Evolutionary conservation across 2,113 vertebrate genomes (phyloP).

Genomic region (Salvelinus fontinalis): DNA sequence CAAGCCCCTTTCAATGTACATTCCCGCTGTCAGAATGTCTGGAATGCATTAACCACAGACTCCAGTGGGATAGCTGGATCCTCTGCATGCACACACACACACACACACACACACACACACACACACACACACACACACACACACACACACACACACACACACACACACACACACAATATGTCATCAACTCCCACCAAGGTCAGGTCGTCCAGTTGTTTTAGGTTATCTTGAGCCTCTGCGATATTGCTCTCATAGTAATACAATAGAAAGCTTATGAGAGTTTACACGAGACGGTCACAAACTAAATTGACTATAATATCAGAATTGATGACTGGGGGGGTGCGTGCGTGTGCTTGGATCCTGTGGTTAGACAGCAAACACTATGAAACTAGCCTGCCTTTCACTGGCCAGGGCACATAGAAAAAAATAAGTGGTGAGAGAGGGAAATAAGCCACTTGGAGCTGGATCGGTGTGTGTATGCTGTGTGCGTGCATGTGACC

Average conservation of each 20-base stretch:
- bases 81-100: not conserved
- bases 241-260: too few species aligned
- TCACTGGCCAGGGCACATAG: slow-evolving; percentile 72
- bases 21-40: not conserved
- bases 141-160: too few species aligned
- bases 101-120: not conserved
- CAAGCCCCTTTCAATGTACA: not conserved
- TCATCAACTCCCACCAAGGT: too few species aligned
- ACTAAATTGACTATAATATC: too few species aligned
- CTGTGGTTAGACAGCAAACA: slow-evolving; percentile 72
- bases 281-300: too few species aligned
- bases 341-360: slow-evolving; percentile 52
- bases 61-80: too few species aligned
- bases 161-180: not conserved
- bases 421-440: slow-evolving; percentile 36
- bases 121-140: not conserved
- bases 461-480: not conserved
- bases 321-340: not conserved
- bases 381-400: slow-evolving; percentile 78
- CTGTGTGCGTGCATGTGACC: not conserved
- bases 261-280: too few species aligned
- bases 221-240: too few species aligned
- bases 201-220: too few species aligned
- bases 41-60: too few species aligned
- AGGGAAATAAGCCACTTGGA: too few species aligned